Base-by-base conservation (phyloP, 2,888 invertebrate species). In the Xestoiulus laeticollis region DNA sequence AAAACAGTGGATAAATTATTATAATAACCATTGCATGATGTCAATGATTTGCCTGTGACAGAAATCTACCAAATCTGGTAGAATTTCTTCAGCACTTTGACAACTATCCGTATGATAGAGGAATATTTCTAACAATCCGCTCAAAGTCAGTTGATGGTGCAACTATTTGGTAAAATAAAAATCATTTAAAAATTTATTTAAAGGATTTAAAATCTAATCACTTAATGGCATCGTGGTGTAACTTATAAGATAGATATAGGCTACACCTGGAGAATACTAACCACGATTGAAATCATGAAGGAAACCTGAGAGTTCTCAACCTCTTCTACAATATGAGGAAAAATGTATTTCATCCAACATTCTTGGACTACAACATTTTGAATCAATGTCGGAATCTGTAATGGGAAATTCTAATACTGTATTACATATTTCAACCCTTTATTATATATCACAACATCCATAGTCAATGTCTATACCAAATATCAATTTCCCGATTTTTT, bases 31-130 rank as follows among this genome's bases (percentile, higher is more conserved):
- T 87, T 87, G 78, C 32, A 87, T 16, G 26, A 87, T 59, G 30
- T 12, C 22, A 10, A 59, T 14, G 22, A 87, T 78, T 22, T 87
- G 48, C 14, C 87, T 30, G 22, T 68, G 59, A 38, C 87, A 87
- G 26, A 53, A 87, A 33, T 87, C 87, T 1, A 87, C 33, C 19
- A 87, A 32, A 78, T 87, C 87, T 12, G 87, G 87, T 3, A 87
- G 59, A 1, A 43, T 43, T 22, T 32, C 68, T 78, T 87, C 87
- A 19, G 78, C 87, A 33, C 32, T 78, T 32, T 78, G 87, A 33
- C 87, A 68, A 12, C 33, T 33, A 32, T 87, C 87, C 8, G 32
- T 33, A 22, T 68, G 87, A 78, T 32, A 87, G 5, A 32, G 22
- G 19, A 87, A 16, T 6, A 87, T 30, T 30, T 87, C 87, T 16